Conservation (phyloP, 2,113 vertebrate genomes). For the Anser cygnoides region DNA sequence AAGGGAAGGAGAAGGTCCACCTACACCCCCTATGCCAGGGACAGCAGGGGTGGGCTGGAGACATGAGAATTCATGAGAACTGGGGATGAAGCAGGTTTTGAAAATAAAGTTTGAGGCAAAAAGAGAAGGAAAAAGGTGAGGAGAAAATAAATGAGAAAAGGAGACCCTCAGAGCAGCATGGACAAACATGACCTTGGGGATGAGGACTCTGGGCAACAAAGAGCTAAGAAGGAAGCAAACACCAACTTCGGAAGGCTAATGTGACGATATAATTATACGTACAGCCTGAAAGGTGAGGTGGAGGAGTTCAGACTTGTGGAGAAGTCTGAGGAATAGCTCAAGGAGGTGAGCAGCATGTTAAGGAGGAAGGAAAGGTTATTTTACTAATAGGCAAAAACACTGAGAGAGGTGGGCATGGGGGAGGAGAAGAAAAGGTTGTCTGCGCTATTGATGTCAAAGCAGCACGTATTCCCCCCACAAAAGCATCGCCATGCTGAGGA, state of each 20-base stretch:
- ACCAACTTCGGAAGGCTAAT: not conserved
- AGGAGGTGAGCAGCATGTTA: not conserved
- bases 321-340: not conserved
- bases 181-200: not conserved
- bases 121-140: not conserved
- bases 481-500: not conserved
- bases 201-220: not conserved
- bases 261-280: not conserved
- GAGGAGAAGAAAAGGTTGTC: not conserved
- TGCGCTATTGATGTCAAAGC: not conserved
- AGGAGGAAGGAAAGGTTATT: not conserved
- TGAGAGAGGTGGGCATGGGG: not conserved
- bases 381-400: not conserved
- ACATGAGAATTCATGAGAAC: not conserved
- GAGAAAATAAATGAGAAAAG: not conserved
- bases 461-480: not conserved
- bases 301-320: not conserved
- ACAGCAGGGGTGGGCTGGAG: not conserved
- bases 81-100: not conserved
- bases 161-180: not conserved
- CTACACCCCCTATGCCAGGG: accelerated
- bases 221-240: not conserved
- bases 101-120: not conserved
- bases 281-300: not conserved
- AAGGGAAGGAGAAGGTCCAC: not conserved